Evolutionary conservation across 1,140 invertebrate genomes (phyloP).

Genomic region (Globodera rostochiensis): DNA sequence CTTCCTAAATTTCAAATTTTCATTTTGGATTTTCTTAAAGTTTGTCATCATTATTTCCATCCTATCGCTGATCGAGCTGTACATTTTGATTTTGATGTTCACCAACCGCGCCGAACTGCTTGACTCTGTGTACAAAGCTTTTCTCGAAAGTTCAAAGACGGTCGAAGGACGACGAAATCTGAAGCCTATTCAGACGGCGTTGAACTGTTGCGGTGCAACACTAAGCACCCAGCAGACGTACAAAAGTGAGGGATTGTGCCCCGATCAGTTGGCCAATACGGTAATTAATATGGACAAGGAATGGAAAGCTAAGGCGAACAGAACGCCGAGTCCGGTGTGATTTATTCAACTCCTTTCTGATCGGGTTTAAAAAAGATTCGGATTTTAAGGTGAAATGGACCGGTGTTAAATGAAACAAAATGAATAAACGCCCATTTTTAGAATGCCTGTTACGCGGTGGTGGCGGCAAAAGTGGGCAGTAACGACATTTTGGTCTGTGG

Average conservation of each 20-base stretch:
- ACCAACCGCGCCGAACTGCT: slow-evolving; percentile 48
- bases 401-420: no score
- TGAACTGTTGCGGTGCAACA: slow-evolving; percentile 62
- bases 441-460: slow-evolving; percentile 54
- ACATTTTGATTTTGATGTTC: slow-evolving; percentile 53
- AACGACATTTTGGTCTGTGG: slow-evolving; percentile 51
- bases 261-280: slow-evolving; percentile 16
- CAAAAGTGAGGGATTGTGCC: slow-evolving; percentile 38
- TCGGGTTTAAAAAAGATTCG: not conserved
- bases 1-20: slow-evolving; percentile 27
- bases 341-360: not conserved
- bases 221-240: slow-evolving; percentile 41
- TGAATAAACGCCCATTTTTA: slow-evolving; percentile 18
- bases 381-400: not conserved
- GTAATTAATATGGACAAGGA: not conserved
- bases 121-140: slow-evolving; percentile 36
- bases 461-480: slow-evolving; percentile 52
- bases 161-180: slow-evolving; percentile 51
- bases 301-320: not conserved
- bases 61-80: slow-evolving; percentile 56
- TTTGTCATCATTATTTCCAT: slow-evolving; percentile 61
- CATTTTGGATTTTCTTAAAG: slow-evolving; percentile 27
- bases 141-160: slow-evolving; percentile 47
- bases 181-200: slow-evolving; percentile 55
- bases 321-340: not conserved